These are phyloP conservation scores for Lordiphosa collinella DNA, from an alignment of 1,140 invertebrate genomes.

Conservation along the genomic window DNA sequence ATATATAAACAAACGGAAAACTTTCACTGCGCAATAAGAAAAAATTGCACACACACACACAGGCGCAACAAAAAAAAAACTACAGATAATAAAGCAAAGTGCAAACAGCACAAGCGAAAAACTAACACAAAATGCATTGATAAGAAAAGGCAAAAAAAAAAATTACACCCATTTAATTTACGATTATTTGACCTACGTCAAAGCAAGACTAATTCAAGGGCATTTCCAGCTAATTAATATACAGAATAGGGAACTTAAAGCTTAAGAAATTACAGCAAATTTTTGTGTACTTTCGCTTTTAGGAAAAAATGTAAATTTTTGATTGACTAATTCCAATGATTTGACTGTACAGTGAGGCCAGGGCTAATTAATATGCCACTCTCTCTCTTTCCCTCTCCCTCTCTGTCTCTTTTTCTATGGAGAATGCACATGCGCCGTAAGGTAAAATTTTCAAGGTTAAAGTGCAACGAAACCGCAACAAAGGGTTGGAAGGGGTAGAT, in stretches of 20 bases:
- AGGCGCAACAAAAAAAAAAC: background rate
- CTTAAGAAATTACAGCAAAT: conserved; percentile 2
- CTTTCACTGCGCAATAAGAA: conserved; percentile 77
- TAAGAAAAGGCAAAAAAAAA: conserved; percentile 22
- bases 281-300: conserved; percentile 67
- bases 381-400: background rate
- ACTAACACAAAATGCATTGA: conserved; percentile 48
- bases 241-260: conserved; percentile 18
- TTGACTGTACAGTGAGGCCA: conserved; percentile 22
- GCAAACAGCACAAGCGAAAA: conserved; percentile 37
- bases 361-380: background rate
- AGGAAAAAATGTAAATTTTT: conserved; percentile 30
- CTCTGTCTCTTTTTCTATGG: background rate
- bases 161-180: conserved; percentile 40
- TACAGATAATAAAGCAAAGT: conserved; percentile 52
- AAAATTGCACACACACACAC: conserved; percentile 17
- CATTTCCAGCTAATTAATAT: background rate
- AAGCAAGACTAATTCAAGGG: conserved; percentile 24
- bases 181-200: conserved; percentile 49
- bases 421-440: conserved; percentile 48
- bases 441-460: conserved; percentile 77
- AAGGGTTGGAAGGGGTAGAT: background rate
- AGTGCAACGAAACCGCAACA: conserved; percentile 78
- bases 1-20: conserved; percentile 43
- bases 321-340: conserved; percentile 25